Percentiles rank a stretch among this genome's conserved stretches.
Evolutionary conservation across 2,797 vertebrate genomes (phyloP).

Genomic region (Urocyon cinereoargenteus): DNA sequence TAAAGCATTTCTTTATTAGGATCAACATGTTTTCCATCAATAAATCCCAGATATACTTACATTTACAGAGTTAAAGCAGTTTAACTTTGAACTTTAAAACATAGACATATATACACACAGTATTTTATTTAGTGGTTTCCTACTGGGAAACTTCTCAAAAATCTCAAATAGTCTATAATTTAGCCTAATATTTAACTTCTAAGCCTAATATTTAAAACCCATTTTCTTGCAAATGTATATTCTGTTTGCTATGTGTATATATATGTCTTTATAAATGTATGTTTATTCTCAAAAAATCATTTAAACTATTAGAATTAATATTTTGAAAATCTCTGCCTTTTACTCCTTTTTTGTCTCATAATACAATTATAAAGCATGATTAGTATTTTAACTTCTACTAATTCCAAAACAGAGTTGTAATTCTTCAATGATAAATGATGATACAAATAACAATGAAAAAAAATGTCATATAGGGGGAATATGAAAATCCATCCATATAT

Average conservation of each 20-base stretch:
- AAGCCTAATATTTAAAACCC: background rate
- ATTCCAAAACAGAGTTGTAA: background rate
- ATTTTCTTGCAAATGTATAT: background rate
- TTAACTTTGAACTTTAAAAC: background rate
- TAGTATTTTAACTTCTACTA: conserved; percentile 12
- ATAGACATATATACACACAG: background rate
- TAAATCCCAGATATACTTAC: background rate
- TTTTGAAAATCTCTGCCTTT: background rate
- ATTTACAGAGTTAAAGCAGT: background rate
- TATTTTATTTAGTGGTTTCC: background rate
- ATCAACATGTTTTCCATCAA: background rate
- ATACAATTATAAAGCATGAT: background rate
- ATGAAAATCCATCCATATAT: background rate
- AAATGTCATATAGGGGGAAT: background rate
- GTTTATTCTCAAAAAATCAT: background rate
- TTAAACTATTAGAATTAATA: conserved; percentile 9
- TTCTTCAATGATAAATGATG: background rate
- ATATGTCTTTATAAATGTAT: background rate
- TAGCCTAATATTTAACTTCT: too few relatives aligned
- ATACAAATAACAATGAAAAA: background rate
- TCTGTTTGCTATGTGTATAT: background rate
- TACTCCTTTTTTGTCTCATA: background rate
- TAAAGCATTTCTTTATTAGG: background rate
- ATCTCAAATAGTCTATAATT: background rate
- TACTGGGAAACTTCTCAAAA: background rate